Conservation (phyloP, 2,797 vertebrate genomes). For the Darevskia nairensis region DNA sequence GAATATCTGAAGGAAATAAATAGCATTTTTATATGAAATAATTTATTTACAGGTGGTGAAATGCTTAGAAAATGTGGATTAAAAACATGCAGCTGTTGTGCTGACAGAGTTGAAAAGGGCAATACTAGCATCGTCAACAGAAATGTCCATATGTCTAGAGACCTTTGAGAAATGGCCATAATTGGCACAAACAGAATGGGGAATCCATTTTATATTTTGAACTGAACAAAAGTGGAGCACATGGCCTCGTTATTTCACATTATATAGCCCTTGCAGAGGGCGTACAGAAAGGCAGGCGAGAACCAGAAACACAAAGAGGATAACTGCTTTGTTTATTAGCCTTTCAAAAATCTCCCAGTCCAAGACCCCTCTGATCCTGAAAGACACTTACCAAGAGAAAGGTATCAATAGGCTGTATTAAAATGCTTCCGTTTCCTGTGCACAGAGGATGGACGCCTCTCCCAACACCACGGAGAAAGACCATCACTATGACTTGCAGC, state of each 20-base stretch:
- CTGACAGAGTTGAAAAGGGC: slow-evolving; percentile 56
- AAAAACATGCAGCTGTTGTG: slow-evolving; percentile 49
- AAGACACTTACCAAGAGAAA: no score
- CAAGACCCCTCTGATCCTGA: no score
- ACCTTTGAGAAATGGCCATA: slow-evolving; percentile 54
- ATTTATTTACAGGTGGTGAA: slow-evolving; percentile 36
- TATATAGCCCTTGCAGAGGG: not conserved
- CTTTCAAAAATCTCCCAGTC: no score
- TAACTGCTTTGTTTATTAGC: no score
- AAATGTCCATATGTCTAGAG: slow-evolving; percentile 68
- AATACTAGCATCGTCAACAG: slow-evolving; percentile 57
- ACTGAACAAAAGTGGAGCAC: slow-evolving; percentile 65
- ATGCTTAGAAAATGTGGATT: slow-evolving; percentile 40
- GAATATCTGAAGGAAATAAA: slow-evolving; percentile 39
- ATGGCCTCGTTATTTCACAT: slow-evolving; percentile 19
- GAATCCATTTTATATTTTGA: slow-evolving; percentile 67
- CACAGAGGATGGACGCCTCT: no score
- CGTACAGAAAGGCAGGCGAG: not conserved
- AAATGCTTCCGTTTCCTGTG: no score
- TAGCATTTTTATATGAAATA: slow-evolving; percentile 35
- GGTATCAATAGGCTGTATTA: no score
- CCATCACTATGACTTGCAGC: not conserved
- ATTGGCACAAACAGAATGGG: slow-evolving; percentile 64
- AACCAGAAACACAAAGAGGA: not conserved
- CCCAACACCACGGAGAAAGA: no score